Evolutionary conservation across 1,140 invertebrate genomes (phyloP), one percentile per base, ranked within the genome.

Genomic region (Drosophila azteca): DNA sequence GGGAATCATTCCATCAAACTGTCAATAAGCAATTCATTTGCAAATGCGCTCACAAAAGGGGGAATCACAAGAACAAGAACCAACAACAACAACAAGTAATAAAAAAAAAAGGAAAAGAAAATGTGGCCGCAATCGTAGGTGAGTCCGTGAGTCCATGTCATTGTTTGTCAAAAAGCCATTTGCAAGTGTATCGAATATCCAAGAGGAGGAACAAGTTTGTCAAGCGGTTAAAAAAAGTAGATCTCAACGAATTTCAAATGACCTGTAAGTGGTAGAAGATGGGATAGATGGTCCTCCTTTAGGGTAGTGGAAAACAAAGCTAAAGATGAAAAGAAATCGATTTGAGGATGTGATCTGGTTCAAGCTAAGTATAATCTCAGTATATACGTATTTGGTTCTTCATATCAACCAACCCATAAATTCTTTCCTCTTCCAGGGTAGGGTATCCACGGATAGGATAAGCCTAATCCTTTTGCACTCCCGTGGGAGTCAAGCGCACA

Each of bases 11-110:
- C 79, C 81, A 88, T 88, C 83, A 88, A 88, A 83, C 83, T 88
- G 83, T 88, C 83, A 88, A 88, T 88, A 88, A 88, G 83, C 83
- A 82, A 83, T 88, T 88, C 83, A 88, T 88, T 88, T 88, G 83
- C 83, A 88, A 88, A 88, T 83, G 83, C 71, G 62, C 71, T 71
- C 62, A 52, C 69, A 74, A 61, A 62, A 72, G 52, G 62, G 52
- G 71, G 64, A 44, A 48, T 43, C 39, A 50, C 49, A 53, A 45
- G 43, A 20, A 41, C 59, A 17, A 64, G 39, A 44, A 31, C 49
- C 65, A 54, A 51, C 29, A 48, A 63, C 3, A 48, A 31, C 0
- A 20, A 20, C 17, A 20, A 20, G 1, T 20, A 20, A 20, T 20
- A 63, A 4, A 48, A 31, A 50, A 81, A 68, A 53, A 49, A 64